A percentile compares a stretch with the other conserved stretches of the same genome.
Evolutionary conservation across 2,888 invertebrate species (phyloP).

Genomic region (Platerodrilus igneus): DNA sequence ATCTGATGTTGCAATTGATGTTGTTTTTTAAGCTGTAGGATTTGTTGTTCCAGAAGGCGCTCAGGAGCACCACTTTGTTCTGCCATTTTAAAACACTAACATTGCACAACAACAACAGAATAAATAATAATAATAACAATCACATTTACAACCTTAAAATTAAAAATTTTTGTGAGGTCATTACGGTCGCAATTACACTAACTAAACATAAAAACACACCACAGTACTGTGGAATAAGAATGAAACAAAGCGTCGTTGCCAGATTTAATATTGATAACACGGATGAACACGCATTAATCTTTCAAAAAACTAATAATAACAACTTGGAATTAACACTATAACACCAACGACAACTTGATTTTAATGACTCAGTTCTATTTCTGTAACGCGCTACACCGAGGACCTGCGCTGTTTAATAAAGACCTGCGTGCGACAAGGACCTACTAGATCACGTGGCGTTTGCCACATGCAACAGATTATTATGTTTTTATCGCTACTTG

Average conservation of each 20-base stretch:
- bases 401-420: slow-evolving; percentile 14
- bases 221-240: slow-evolving; percentile 31
- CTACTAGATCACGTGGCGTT: slow-evolving; percentile 27
- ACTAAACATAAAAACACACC: slow-evolving; percentile 32
- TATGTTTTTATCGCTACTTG: slow-evolving; percentile 37
- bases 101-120: slow-evolving; percentile 20
- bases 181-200: slow-evolving; percentile 42
- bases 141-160: slow-evolving; percentile 37
- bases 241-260: slow-evolving; percentile 42
- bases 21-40: slow-evolving; percentile 83
- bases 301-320: too few species aligned
- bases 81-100: slow-evolving; percentile 36
- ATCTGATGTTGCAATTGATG: slow-evolving; percentile 91
- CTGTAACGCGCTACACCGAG: slow-evolving; percentile 15
- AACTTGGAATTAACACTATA: too few species aligned
- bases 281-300: too few species aligned
- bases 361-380: slow-evolving; percentile 26
- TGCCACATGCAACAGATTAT: slow-evolving; percentile 39
- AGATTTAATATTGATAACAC: slow-evolving; percentile 27
- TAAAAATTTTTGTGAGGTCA: slow-evolving; percentile 47
- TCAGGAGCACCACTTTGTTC: slow-evolving; percentile 45
- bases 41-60: slow-evolving; percentile 49
- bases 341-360: slow-evolving; percentile 21
- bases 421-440: slow-evolving; percentile 16
- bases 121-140: too few species aligned